Base-by-base conservation (phyloP, 2,797 vertebrate species). In the Pogoniulus pusillus region DNA sequence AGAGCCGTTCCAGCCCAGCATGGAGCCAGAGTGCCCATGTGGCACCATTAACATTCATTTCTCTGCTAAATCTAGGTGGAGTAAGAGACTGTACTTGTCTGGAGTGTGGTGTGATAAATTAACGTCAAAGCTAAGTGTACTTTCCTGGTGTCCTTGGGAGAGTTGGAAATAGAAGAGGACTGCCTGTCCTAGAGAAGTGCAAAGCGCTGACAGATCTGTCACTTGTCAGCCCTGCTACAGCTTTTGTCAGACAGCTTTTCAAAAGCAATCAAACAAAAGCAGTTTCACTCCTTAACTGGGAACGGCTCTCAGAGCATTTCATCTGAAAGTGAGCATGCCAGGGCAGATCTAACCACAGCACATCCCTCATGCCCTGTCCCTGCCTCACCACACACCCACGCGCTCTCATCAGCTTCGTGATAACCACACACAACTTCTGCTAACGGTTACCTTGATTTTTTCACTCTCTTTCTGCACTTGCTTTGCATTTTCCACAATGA, bases 391-490 rank as follows among this genome's bases (percentile, higher is more conserved):
- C 43, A 29, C 27, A 23, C 27, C 23, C 24, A 49, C 2, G 1
- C 7, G 32, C 1, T 53, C 70, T 72, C 59, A 24, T 2, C 10
- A 2, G 32, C 57, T 75, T 13, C 68, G 20, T 0, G 4, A 60
- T 3, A 79, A 16, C 30, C 22, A 45, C 43, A 7, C 0, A 0
- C 0, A 0, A 64, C 37, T 1, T n/a, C 85, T 20, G 10, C 6
- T 64, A 78, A 88, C 8, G 17, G 57, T 82, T 98, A 99, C 99
- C 99, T 98, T 99, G 94, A 99, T 99, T 95, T 98, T 98, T 95
- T 99, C 98, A 62, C 99, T 99, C 94, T 99, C 98, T 86, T 98
- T 99, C 89, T 77, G 97, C 85, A 98, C 98, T 87, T 96, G 97
- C 59, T 92, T 96, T 64, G 98, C 98, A 8, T 98, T 97, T 97